Evolutionary conservation across 1,140 invertebrate genomes (phyloP), one percentile per base, ranked within the genome.

Genomic region (Drosophila sulfurigaster): DNA sequence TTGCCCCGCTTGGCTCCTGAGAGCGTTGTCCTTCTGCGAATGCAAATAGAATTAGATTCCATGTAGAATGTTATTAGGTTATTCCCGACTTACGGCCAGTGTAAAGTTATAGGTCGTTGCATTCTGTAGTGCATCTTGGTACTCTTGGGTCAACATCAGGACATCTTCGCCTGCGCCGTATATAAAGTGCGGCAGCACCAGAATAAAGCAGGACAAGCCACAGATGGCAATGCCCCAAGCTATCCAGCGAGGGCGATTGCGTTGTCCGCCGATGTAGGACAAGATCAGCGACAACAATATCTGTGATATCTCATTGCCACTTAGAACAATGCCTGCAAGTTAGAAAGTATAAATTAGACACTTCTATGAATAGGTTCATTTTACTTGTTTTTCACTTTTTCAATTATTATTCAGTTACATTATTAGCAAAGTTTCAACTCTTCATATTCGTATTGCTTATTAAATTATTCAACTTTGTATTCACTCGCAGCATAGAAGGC

Each of bases 231-330:
- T 95, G 32, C 95, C 95, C 87, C 94, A 93, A 10, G 95, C 95
- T 48, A 96, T 95, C 95, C 95, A 95, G 59, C 93, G 89, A 0
- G 95, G 95, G n/a, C 95, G 92, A 90, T 95, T 94, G 3, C 94
- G 93, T 81, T 94, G 93, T 6, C 93, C 94, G 48, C 95, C 95
- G 72, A 93, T 93, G 75, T 95, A 95, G 35, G 94, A 94, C 1
- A 95, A 79, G 13, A 95, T 92, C n/a, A 95, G 89, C 13, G 94
- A 94, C 8, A 95, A 88, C 58, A 96, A 73, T 67, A 95, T 95
- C 91, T 96, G 95, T 62, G 95, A 95, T 77, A 96, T 94, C 93
- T 96, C 95, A 92, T 96, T 96, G 20, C 95, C 95, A 51, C 95
- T 95, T 6, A 96, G 92, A 49, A 96, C 94, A 20, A 96, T 93